Base-by-base conservation (phyloP, 2,113 vertebrate genomes). In the Pomatorhinus ruficollis region DNA sequence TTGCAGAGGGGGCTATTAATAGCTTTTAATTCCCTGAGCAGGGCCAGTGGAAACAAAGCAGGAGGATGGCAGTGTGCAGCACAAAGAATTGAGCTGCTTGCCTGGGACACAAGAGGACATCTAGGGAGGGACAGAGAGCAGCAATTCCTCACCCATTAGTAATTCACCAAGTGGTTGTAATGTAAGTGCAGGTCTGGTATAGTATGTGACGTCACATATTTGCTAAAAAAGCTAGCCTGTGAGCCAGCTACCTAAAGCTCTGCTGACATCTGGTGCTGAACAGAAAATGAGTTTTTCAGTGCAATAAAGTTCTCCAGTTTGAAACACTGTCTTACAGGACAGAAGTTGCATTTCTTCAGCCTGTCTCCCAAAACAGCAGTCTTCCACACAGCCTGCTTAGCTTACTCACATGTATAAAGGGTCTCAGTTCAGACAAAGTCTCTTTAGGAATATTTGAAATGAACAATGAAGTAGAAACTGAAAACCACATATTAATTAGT, bases 241-340 rank as follows among this genome's bases (percentile, higher is more conserved):
- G 23, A 90, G 49, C 42, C 94, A 93, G 31, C 54, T 83, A n/a
- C 59, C 37, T 66, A 87, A 93, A 78, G 37, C 45, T 94, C 52
- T 94, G 77, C 82, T 94, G 92, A 87, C 84, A 84, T 65, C 77
- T 93, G 84, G 60, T 87, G 90, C 77, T 87, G 69, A 96, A 70
- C 6, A 63, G 39, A 91, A 93, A 84, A 92, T 27, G 19, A 65
- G 17, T 12, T 77, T 77, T 83, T 40, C 57, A 49, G 37, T 49
- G 39, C 64, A 84, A 47, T 83, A 30, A 81, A 44, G 18, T 57
- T 84, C 31, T 82, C 22, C 39, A 30, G 42, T 78, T 49, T 74
- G 64, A 89, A 84, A 31, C 45, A 57, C 10, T 40, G 10, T 37
- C 37, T 65, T 52, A 14, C 5, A 12, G 12, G 44, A 85, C 19